A percentile compares a stretch with the other conserved stretches of the same genome.
phyloP scores from a whole-genome alignment of 2,113 vertebrate genomes.

The Atractosteus spatula region DNA sequence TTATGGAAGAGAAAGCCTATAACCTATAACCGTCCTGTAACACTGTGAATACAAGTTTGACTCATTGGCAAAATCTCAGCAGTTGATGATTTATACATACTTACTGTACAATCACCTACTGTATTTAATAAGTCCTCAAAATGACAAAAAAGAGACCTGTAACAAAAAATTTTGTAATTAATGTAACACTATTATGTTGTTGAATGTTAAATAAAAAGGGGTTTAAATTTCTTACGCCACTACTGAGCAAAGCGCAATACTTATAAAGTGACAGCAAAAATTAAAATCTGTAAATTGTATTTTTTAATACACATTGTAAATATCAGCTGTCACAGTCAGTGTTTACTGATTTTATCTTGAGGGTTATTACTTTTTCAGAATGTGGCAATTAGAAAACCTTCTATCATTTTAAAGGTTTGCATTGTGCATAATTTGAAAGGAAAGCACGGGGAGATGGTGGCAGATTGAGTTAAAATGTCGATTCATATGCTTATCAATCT shows the following conservation, averaged over 20 bases:
- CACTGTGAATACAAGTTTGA: slow-evolving; percentile 44
- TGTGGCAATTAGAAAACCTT: slow-evolving; percentile 69
- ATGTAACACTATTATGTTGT: slow-evolving; percentile 47
- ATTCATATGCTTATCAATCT: background rate
- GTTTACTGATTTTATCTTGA: slow-evolving; percentile 71
- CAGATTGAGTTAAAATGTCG: background rate
- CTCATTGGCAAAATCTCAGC: slow-evolving; percentile 48
- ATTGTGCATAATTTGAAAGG: slow-evolving; percentile 8
- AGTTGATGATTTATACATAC: slow-evolving; percentile 51
- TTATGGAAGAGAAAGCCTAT: slow-evolving; percentile 30
- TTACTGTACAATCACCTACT: slow-evolving; percentile 19
- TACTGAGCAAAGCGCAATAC: slow-evolving; percentile 56
- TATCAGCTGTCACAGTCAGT: slow-evolving; percentile 60
- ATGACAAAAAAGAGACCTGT: slow-evolving; percentile 29
- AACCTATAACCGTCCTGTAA: slow-evolving; percentile 26
- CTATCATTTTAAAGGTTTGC: slow-evolving; percentile 53
- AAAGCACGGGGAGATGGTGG: background rate
- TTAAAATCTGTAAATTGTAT: slow-evolving; percentile 64
- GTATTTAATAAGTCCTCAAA: slow-evolving; percentile 29
- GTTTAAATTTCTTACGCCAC: slow-evolving; percentile 56
- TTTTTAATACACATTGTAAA: slow-evolving; percentile 57
- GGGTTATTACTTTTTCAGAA: slow-evolving; percentile 68
- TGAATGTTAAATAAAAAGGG: slow-evolving; percentile 49
- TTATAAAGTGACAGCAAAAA: slow-evolving; percentile 67
- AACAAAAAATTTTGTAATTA: slow-evolving; percentile 37